Base-by-base conservation (phyloP, 2,113 vertebrate genomes). In the chimpanzee (Pan troglodytes) region DNA sequence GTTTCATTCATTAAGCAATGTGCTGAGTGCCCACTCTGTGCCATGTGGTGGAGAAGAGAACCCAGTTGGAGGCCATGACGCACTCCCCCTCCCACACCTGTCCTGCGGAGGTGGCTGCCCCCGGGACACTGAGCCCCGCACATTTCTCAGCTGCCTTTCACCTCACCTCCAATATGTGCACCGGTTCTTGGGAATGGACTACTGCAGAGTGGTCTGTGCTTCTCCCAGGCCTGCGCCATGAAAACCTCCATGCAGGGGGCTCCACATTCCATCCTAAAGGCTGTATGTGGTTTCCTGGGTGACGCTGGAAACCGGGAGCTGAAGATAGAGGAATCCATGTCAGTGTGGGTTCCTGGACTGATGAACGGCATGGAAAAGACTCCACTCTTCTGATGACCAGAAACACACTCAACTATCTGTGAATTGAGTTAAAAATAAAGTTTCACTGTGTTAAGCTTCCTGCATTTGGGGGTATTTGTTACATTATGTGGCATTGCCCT, bases 161-260 rank as follows among this genome's bases (percentile, higher is more conserved):
- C 32, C 9, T 2, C 20, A 7, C 30, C 25, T 20, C 27, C 5
- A 14, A 40, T 0, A 0, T 13, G 50, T n/a, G 38, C 70, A 6
- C 79, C 20, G 2, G 18, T 3, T 82, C 89, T 72, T 17, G 27
- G 50, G 20, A 48, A 57, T 32, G 9, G 48, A 59, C 38, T 4
- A 3, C 4, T 16, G 23, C 38, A 92, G 30, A 68, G 7, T 45
- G 22, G 50, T 7, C 61, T 70, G 4, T 16, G 8, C 50, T 45
- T 9, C 22, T 30, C 72, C 25, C 22, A 27, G 55, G 5, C 4
- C 20, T 57, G 25, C 14, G 40, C 32, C 32, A 17, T 45, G 1
- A 43, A 43, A 45, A 4, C 38, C 55, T 40, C 64, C 90, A n/a
- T 22, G 20, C 16, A 25, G 25, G 20, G 17, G 14, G 50, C 38